Evolutionary conservation across 1,140 invertebrate species (phyloP).

Genomic region (Chrysomallon squamiferum): DNA sequence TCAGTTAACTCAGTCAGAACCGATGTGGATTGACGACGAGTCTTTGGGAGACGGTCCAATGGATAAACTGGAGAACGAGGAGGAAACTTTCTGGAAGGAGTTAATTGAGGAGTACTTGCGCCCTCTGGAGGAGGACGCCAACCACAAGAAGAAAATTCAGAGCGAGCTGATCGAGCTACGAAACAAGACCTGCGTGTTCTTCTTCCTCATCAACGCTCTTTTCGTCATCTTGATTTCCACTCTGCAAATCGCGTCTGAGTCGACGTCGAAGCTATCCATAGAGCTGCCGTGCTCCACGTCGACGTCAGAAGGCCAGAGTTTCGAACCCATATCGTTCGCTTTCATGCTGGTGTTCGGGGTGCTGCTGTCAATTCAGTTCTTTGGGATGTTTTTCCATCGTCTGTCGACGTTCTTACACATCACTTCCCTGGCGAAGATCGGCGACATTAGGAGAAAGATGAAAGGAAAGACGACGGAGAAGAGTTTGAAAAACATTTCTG

Average conservation of each 20-base stretch:
- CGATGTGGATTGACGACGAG: slow-evolving; percentile 93
- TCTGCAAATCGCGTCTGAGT: slow-evolving; percentile 21
- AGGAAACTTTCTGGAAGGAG: slow-evolving; percentile 43
- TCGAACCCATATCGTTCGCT: slow-evolving; percentile 64
- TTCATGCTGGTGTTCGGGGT: slow-evolving; percentile 66
- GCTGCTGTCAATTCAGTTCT: slow-evolving; percentile 61
- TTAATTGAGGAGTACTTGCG: slow-evolving; percentile 51
- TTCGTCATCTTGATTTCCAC: slow-evolving; percentile 56
- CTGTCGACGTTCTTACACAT: slow-evolving; percentile 61
- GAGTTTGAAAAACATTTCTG: neutral
- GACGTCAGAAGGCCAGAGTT: slow-evolving; percentile 33
- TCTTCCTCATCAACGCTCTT: slow-evolving; percentile 55
- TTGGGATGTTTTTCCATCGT: slow-evolving; percentile 59
- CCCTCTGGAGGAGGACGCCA: slow-evolving; percentile 46
- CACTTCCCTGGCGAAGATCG: slow-evolving; percentile 42
- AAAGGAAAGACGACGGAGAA: neutral
- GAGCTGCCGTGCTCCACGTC: slow-evolving; percentile 7
- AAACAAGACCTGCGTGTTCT: slow-evolving; percentile 75
- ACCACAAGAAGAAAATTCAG: slow-evolving; percentile 64
- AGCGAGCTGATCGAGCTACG: slow-evolving; percentile 88
- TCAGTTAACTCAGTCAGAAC: slow-evolving; percentile 67
- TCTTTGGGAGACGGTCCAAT: slow-evolving; percentile 21
- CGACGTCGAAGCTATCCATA: slow-evolving; percentile 21
- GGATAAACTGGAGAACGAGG: slow-evolving; percentile 70
- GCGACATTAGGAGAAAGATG: neutral